Base-by-base conservation (phyloP, 2,113 vertebrate genomes). In the Struthidea cinerea region DNA sequence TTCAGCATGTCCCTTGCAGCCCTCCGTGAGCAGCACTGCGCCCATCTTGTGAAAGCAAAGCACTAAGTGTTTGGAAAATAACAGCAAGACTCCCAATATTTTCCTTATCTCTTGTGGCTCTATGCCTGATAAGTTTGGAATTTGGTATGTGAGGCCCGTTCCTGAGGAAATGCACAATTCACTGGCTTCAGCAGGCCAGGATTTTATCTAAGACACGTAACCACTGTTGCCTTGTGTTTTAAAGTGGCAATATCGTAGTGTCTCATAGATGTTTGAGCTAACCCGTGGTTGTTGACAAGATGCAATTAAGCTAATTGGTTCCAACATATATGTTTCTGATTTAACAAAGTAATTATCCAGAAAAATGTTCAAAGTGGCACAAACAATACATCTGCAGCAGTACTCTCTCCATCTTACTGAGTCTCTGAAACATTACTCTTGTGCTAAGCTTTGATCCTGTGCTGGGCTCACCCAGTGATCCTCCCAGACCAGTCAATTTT, bases 61-160 rank as follows among this genome's bases (percentile, higher is more conserved):
- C 33, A 46, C n/a, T 5, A 8, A 49, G 27, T 27, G 9, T 41
- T 67, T 7, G 3, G 52, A 52, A 87, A 91, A 47, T 27, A 60
- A 41, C 41, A 53, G 65, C 35, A 41, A 84, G 56, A 17, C 67
- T 86, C 32, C 13, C 33, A n/a, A 0, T 42, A 47, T 85, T 71
- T 37, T 12, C 74, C 52, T 93, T 91, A 83, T 95, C 85, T 93
- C 33, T 55, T 47, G 21, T 10, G 28, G 33, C 33, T 87, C 41
- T 61, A 0, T 52, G 32, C n/a, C 80, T 83, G 85, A 65, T 95
- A 95, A 88, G 52, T 52, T 42, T 93, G 91, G 76, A 94, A 96
- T 95, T 61, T 84, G 90, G 61, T 50, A 87, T 77, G 82, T 59
- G 50, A 59, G 61, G 52, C 76, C 61, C 13, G 16, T 27, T 92